Evolutionary conservation across 1,140 invertebrate species (phyloP).

Genomic region (Tenebrio molitor): DNA sequence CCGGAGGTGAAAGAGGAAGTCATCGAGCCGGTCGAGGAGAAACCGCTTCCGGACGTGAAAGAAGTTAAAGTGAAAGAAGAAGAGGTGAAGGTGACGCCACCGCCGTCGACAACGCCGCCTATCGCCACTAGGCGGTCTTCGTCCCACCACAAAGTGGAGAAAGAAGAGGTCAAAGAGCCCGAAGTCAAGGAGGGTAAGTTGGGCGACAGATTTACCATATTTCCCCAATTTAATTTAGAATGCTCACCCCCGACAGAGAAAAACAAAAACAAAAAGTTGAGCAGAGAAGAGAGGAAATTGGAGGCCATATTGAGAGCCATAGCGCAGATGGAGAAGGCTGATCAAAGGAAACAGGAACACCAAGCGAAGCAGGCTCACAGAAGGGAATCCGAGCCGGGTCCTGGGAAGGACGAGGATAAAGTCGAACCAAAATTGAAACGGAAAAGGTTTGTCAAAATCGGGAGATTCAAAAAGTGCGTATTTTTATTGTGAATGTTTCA

Average conservation of each 20-base stretch:
- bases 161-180: conserved; percentile 52
- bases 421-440: conserved; percentile 54
- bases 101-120: conserved; percentile 9
- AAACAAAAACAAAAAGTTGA: conserved; percentile 73
- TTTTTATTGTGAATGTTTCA: conserved; percentile 47
- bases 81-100: conserved; percentile 44
- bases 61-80: conserved; percentile 59
- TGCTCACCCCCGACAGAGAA: conserved; percentile 65
- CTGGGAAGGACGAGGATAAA: conserved; percentile 66
- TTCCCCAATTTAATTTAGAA: conserved; percentile 34
- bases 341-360: conserved; percentile 82
- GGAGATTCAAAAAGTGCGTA: background rate
- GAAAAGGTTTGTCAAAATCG: conserved; percentile 45
- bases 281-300: conserved; percentile 96
- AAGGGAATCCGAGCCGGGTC: conserved; percentile 61
- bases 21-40: conserved; percentile 26
- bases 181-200: conserved; percentile 50
- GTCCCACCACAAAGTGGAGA: conserved; percentile 47
- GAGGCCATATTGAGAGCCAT: conserved; percentile 96
- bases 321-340: conserved; percentile 84
- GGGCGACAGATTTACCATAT: background rate
- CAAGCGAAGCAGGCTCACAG: conserved; percentile 71
- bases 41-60: conserved; percentile 48
- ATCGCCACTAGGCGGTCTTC: conserved; percentile 28
- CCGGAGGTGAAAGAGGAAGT: conserved; percentile 54